phyloP scores from a whole-genome alignment of 2,113 vertebrate genomes.

The Pteronura brasiliensis region DNA sequence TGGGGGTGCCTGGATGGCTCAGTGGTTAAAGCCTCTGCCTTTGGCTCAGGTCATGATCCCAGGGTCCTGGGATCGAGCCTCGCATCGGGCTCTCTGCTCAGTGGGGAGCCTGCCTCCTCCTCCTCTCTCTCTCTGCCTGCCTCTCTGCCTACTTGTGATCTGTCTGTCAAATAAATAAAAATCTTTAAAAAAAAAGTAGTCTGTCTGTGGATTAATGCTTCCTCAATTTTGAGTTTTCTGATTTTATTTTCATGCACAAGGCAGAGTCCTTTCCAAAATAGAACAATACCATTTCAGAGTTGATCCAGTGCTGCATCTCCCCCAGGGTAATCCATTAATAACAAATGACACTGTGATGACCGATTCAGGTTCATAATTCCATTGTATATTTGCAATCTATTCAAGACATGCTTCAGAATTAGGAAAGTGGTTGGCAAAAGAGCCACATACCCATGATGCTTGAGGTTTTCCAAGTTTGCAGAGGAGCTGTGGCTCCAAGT shows the following conservation, averaged over 20 bases:
- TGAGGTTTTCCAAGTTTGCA: not conserved
- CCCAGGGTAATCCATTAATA: not conserved
- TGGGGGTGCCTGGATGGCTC: too few species aligned
- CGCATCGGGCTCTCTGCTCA: too few species aligned
- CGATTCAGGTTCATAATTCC: not conserved
- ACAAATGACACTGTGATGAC: not conserved
- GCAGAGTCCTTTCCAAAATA: not conserved
- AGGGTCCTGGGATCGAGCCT: too few species aligned
- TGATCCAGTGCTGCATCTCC: not conserved
- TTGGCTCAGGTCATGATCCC: too few species aligned
- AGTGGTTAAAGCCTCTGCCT: too few species aligned
- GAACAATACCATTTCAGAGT: not conserved
- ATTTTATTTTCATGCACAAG: constrained; percentile 38
- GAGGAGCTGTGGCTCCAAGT: not conserved
- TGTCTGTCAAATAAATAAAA: too few species aligned
- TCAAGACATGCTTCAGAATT: not conserved
- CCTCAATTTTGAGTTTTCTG: not conserved
- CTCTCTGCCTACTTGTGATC: too few species aligned
- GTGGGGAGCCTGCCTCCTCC: too few species aligned
- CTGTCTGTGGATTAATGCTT: not conserved
- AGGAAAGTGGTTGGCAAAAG: not conserved
- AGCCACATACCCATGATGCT: not conserved
- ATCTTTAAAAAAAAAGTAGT: not conserved
- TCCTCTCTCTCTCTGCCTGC: too few species aligned
- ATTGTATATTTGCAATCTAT: not conserved